These are phyloP conservation scores for Pocota personata DNA, from an alignment of 2,888 invertebrate species.

Conservation along the genomic window DNA sequence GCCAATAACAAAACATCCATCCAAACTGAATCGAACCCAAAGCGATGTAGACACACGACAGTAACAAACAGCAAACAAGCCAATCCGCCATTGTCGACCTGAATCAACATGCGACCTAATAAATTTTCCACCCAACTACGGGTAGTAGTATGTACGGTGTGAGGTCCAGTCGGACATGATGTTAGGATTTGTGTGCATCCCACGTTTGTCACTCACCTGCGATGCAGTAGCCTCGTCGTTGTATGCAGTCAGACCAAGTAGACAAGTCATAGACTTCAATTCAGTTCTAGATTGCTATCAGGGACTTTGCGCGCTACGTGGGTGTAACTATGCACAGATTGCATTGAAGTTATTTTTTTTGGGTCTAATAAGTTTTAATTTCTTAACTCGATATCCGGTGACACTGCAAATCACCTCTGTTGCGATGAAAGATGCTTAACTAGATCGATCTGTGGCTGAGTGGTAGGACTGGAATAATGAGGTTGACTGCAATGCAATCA, in stretches of 20 bases:
- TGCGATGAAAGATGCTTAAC: conserved; percentile 39
- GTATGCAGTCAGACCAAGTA: conserved; percentile 19
- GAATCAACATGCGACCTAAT: conserved; percentile 63
- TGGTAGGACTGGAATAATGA: conserved; percentile 43
- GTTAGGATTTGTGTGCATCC: conserved; percentile 56
- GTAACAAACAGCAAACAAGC: conserved; percentile 37
- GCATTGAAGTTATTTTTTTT: not conserved
- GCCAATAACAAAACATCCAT: conserved; percentile 30
- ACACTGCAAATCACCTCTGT: conserved; percentile 55
- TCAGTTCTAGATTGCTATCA: conserved; percentile 55
- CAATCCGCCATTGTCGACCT: conserved; percentile 35
- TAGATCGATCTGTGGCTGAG: conserved; percentile 51
- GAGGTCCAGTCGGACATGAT: conserved; percentile 45
- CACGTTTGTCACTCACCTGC: conserved; percentile 65
- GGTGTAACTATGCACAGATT: not conserved
- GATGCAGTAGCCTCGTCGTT: conserved; percentile 61
- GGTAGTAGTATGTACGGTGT: not conserved
- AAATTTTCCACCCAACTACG: conserved; percentile 35
- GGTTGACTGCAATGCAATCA: conserved; percentile 24
- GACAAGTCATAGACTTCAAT: conserved; percentile 65
- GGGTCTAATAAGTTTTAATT: conserved; percentile 19
- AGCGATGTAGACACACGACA: conserved; percentile 22
- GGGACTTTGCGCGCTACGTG: conserved; percentile 44
- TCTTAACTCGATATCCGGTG: conserved; percentile 62
- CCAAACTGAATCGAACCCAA: conserved; percentile 2